These are phyloP conservation scores for Setipinna tenuifilis DNA, from an alignment of 2,797 vertebrate species.

Conservation along the genomic window DNA sequence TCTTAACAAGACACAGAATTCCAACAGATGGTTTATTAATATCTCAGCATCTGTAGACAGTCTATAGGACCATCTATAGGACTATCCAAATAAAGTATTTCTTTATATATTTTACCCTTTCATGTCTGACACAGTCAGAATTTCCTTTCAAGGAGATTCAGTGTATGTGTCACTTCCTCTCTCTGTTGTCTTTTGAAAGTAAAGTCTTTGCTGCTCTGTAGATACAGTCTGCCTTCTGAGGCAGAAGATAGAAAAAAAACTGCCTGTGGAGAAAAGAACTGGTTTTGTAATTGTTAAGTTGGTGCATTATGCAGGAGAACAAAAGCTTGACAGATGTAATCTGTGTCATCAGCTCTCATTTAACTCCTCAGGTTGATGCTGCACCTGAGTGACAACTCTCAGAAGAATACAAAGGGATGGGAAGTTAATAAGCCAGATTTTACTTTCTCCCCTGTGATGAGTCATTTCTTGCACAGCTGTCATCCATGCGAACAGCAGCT, in stretches of 20 bases:
- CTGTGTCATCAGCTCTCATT: not conserved
- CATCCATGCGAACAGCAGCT: not conserved
- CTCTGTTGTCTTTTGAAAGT: not conserved
- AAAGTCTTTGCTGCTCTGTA: not conserved
- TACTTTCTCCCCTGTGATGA: not conserved
- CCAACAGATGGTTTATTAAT: too few relatives aligned
- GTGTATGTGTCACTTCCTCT: not conserved
- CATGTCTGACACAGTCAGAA: not conserved
- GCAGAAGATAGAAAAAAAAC: not conserved
- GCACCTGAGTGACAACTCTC: not conserved
- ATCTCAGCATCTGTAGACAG: too few relatives aligned
- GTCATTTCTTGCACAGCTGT: not conserved
- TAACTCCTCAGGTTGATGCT: not conserved
- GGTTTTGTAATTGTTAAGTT: slow-evolving; percentile 5
- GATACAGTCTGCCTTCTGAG: not conserved
- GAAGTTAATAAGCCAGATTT: not conserved
- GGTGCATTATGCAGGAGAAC: slow-evolving; percentile 8
- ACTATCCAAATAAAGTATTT: too few relatives aligned
- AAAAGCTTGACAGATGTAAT: not conserved
- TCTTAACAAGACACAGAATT: too few relatives aligned
- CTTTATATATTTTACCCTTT: not conserved
- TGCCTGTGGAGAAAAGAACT: not conserved
- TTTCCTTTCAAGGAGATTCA: not conserved
- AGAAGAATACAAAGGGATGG: not conserved
- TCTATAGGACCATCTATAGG: too few relatives aligned